Evolutionary conservation across 37 sponge, comb jelly and placozoan species (phyloP), one percentile per base, ranked within the genome.

Genomic region (Aplysina aerophoba): DNA sequence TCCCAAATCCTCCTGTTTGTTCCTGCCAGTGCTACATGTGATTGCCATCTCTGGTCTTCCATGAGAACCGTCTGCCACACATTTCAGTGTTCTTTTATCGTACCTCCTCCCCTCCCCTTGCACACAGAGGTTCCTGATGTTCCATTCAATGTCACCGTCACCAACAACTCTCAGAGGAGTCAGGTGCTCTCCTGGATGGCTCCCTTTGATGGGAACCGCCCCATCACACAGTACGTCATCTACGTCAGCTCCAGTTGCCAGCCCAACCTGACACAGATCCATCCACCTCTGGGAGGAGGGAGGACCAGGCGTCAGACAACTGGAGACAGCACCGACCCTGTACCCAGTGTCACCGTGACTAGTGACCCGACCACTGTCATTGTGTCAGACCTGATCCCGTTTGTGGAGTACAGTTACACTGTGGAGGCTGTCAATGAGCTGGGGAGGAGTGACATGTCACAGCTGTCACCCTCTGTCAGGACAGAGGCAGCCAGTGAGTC

Each of bases 61-160:
- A n/a, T n/a, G n/a, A n/a, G n/a, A n/a, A n/a, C n/a, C n/a, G n/a
- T n/a, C n/a, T n/a, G n/a, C n/a, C n/a, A n/a, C n/a, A n/a, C n/a
- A n/a, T n/a, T n/a, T n/a, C n/a, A n/a, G n/a, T n/a, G n/a, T n/a
- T n/a, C n/a, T n/a, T n/a, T n/a, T n/a, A n/a, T n/a, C n/a, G n/a
- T n/a, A n/a, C 20, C 0, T 53, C 19, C 28, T 20, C n/a, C 54
- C 65, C 59, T n/a, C 75, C 56, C 38, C 61, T 31, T 60, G 55
- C 60, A 16, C 57, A 78, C 74, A 93, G 93, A 93, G 67, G 55
- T 25, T 28, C 93, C 93, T 30, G 93, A 93, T 56, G 40, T 84
- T 41, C 90, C 90, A 25, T 35, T 31, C 6, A 74, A 84, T 67
- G 58, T 84, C 16, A 73, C 40, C 31, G 57, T 73, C 15, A 30